Base-by-base conservation (phyloP, 2,888 invertebrate genomes). In the Orthonychiurus folsomi region DNA sequence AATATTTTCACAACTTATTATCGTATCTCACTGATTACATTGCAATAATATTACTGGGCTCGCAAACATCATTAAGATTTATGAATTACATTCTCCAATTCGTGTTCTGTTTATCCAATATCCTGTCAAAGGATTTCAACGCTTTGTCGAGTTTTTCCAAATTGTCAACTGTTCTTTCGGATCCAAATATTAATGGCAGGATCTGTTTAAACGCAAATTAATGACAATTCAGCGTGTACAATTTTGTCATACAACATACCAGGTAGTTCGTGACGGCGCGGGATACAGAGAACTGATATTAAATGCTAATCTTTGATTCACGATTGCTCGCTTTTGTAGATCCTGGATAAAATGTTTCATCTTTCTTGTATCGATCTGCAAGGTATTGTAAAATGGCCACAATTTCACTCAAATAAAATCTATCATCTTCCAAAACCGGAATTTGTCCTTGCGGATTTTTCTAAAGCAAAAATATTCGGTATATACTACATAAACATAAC, bases 281-380 rank as follows among this genome's bases (percentile, higher is more conserved):
- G 83, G 82, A 76, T 88, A 88, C 76, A 86, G 88, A 57, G 86
- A 85, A 1, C 84, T 84, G 75, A 88, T 79, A 75, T 89, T 88
- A 76, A 89, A 90, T 73, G 86, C 86, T 50, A 89, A 77, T 3
- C 88, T 82, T 70, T 89, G 88, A 76, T 91, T 89, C 2, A 91
- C 84, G 61, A 87, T 76, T 0, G 89, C 88, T 66, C 89, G 82
- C 26, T 81, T 75, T 76, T 83, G 82, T 0, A 85, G 80, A 66
- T 88, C 86, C 67, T 0, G 90, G 89, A 75, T 89, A 90, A 0
- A 89, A 76, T 9, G 80, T 77, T 18, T 82, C 83, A 12, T 82
- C 81, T 28, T 83, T 84, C 56, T 81, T 82, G 74, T 87, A 89
- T 76, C 86, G 85, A 69, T 89, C 88, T 59, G 85, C 86, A 63